Conservation (phyloP, 2,797 vertebrate species). For the Eupleurogrammus muticus region DNA sequence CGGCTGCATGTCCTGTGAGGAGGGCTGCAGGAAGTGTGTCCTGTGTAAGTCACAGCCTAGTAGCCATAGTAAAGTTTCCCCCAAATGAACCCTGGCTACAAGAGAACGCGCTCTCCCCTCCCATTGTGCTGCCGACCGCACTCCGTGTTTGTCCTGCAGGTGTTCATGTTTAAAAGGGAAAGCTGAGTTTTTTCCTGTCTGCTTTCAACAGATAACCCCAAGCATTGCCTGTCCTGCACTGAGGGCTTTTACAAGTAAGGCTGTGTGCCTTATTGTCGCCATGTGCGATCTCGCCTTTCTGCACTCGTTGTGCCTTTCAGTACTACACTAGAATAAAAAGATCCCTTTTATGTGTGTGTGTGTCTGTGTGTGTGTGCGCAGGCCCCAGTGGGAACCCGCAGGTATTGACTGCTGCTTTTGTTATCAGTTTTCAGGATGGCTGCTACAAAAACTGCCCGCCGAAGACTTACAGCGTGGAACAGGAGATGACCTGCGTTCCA, state of each 20-base stretch:
- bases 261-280: slow-evolving; percentile 65
- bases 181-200: slow-evolving; percentile 66
- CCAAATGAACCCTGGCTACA: slow-evolving; percentile 1
- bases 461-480: slow-evolving; percentile 87
- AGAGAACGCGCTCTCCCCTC: slow-evolving; percentile 15
- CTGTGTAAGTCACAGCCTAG: slow-evolving; percentile 82
- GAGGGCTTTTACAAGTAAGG: slow-evolving; percentile 93
- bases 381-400: not conserved
- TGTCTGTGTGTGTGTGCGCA: slow-evolving; percentile 11
- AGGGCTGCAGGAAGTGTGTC: slow-evolving; percentile 90
- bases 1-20: slow-evolving; percentile 89
- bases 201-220: slow-evolving; percentile 89
- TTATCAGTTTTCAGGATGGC: slow-evolving; percentile 86
- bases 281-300: slow-evolving; percentile 64
- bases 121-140: slow-evolving; percentile 23
- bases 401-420: slow-evolving; percentile 34
- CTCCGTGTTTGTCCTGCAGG: slow-evolving; percentile 18
- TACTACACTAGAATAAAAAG: slow-evolving; percentile 36
- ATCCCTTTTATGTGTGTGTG: slow-evolving; percentile 12
- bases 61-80: slow-evolving; percentile 10
- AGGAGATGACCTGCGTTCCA: slow-evolving; percentile 81
- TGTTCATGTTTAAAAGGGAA: slow-evolving; percentile 44
- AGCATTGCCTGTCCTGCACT: slow-evolving; percentile 88
- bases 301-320: slow-evolving; percentile 44
- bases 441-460: slow-evolving; percentile 91